A percentile compares a stretch with the other conserved stretches of the same genome.
Conservation (phyloP, 1,140 invertebrate genomes). For the Drosophila nebulosa region DNA sequence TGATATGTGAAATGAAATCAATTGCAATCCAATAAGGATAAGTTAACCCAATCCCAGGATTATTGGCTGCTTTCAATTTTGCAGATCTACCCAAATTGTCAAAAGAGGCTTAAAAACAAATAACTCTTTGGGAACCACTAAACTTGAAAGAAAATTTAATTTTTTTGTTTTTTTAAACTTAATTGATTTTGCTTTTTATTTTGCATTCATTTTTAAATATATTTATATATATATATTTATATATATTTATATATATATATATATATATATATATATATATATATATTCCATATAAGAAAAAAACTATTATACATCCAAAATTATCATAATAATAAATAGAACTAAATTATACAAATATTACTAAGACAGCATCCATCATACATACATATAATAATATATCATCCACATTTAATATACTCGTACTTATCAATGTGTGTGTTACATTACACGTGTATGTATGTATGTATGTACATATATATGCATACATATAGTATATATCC, state of each 20-base stretch:
- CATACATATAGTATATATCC: neutral
- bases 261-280: conserved; percentile 60
- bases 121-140: too few species aligned
- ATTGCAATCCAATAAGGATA: too few species aligned
- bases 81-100: too few species aligned
- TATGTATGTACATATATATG: neutral
- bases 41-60: too few species aligned
- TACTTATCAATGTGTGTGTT: conserved; percentile 4
- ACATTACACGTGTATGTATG: conserved; percentile 39
- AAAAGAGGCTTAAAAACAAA: too few species aligned
- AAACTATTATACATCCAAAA: conserved; percentile 78
- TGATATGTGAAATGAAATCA: too few species aligned
- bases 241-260: conserved; percentile 60
- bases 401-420: conserved; percentile 36
- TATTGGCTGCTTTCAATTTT: too few species aligned
- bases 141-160: too few species aligned
- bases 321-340: conserved; percentile 79
- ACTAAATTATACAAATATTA: conserved; percentile 79
- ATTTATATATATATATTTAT: conserved; percentile 54
- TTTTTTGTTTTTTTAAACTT: conserved; percentile 45
- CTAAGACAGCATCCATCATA: conserved; percentile 65
- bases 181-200: conserved; percentile 74
- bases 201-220: conserved; percentile 59
- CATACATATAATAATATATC: conserved; percentile 17
- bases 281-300: conserved; percentile 55